A percentile compares a stretch with the other conserved stretches of the same genome.
Evolutionary conservation across 1,140 invertebrate genomes (phyloP).

Genomic region (Trachymyrmex cornetzi): DNA sequence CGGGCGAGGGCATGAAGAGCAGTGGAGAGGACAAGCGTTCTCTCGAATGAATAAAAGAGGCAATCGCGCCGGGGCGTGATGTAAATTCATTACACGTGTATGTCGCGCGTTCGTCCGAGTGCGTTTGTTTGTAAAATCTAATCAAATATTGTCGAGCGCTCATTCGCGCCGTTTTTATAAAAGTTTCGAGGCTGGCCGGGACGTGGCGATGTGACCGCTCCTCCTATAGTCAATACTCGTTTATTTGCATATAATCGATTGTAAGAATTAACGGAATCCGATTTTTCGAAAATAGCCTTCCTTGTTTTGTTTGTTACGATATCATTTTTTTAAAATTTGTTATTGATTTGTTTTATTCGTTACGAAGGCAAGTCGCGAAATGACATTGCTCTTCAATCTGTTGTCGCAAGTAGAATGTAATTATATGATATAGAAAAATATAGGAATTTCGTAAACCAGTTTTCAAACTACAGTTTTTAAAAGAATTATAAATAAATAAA

Average conservation of each 20-base stretch:
- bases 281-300: conserved; percentile 21
- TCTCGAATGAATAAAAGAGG: conserved; percentile 57
- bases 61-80: conserved; percentile 53
- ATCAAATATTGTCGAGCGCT: conserved; percentile 61
- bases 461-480: neutral
- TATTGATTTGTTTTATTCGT: conserved; percentile 3
- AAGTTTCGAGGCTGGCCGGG: neutral
- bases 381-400: neutral
- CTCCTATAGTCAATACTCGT: conserved; percentile 31
- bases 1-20: conserved; percentile 12
- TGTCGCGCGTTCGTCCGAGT: conserved; percentile 41
- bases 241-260: conserved; percentile 47
- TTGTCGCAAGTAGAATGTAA: conserved; percentile 5
- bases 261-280: conserved; percentile 23
- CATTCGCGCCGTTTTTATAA: conserved; percentile 62
- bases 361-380: neutral
- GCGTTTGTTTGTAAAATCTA: conserved; percentile 63
- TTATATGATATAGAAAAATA: neutral
- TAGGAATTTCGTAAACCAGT: neutral
- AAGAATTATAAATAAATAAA: neutral
- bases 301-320: conserved; percentile 7
- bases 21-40: conserved; percentile 28
- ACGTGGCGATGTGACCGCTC: neutral
- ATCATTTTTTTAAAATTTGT: neutral
- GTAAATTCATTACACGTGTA: conserved; percentile 63